Evolutionary conservation across 2,888 invertebrate genomes (phyloP).

Genomic region (Eilema depressum): DNA sequence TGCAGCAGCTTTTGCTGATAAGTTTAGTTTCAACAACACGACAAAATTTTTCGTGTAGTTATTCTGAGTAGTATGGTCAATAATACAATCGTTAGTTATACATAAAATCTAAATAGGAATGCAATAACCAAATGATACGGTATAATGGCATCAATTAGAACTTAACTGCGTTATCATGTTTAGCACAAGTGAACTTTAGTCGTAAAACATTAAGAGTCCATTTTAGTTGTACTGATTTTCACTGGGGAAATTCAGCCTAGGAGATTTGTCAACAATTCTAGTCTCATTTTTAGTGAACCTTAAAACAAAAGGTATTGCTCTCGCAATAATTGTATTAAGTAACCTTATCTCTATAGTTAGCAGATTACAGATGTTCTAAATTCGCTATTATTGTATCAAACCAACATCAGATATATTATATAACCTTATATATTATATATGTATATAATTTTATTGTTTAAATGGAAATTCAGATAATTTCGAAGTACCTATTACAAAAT

Average conservation of each 20-base stretch:
- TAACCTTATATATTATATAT: neutral
- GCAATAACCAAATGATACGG: neutral
- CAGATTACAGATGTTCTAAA: conserved; percentile 28
- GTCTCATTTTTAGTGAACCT: conserved; percentile 29
- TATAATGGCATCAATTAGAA: neutral
- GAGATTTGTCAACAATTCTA: neutral
- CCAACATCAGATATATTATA: neutral
- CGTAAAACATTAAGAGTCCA: too few relatives aligned
- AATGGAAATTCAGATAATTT: neutral
- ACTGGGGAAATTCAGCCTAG: too few relatives aligned
- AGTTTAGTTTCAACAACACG: too few relatives aligned
- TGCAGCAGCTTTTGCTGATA: too few relatives aligned
- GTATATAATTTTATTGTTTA: neutral
- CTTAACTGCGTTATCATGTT: neutral
- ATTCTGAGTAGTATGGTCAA: too few relatives aligned
- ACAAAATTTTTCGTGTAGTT: too few relatives aligned
- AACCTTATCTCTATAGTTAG: conserved; percentile 20
- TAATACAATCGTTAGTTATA: too few relatives aligned
- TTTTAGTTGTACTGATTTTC: too few relatives aligned
- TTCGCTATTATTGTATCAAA: conserved; percentile 29
- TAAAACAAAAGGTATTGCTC: conserved; percentile 34
- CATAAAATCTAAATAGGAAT: too few relatives aligned
- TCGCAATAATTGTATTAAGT: conserved; percentile 34
- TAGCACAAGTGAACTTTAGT: too few relatives aligned
- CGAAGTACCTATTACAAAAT: neutral